These are phyloP conservation scores for Megaleporinus macrocephalus DNA, from an alignment of 2,113 vertebrate genomes.

Conservation along the genomic window DNA sequence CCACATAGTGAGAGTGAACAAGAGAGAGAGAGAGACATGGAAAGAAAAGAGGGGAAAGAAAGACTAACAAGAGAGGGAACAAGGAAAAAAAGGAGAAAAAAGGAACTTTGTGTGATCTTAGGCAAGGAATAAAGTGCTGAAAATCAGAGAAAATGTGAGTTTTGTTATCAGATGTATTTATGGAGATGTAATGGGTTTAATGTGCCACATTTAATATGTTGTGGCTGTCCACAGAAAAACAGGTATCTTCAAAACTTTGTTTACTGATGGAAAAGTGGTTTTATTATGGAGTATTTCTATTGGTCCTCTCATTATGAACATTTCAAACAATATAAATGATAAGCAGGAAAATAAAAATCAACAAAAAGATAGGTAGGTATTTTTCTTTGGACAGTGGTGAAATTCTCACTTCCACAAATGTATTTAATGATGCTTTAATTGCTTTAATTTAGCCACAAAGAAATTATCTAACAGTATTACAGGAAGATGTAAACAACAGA, in stretches of 20 bases:
- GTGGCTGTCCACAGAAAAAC: no score
- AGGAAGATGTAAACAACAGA: neutral
- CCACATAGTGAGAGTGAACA: neutral
- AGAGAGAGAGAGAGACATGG: neutral
- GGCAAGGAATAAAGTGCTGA: neutral
- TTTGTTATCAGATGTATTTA: neutral
- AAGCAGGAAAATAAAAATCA: no score
- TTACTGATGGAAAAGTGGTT: no score
- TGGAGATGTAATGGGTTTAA: neutral
- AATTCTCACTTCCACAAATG: neutral
- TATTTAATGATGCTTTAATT: neutral
- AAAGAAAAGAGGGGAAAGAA: neutral
- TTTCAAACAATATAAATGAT: no score
- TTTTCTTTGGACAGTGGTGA: no score
- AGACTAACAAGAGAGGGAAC: neutral
- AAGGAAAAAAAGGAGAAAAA: neutral
- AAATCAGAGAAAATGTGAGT: neutral
- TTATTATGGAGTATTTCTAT: no score
- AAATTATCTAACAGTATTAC: neutral
- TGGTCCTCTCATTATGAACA: no score
- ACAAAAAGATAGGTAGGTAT: no score
- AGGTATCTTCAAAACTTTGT: no score
- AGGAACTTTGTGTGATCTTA: neutral
- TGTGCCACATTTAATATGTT: no score
- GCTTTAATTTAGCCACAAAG: neutral